Evolutionary conservation across 2,888 invertebrate genomes (phyloP).

Genomic region (Ernsta delagoae): DNA sequence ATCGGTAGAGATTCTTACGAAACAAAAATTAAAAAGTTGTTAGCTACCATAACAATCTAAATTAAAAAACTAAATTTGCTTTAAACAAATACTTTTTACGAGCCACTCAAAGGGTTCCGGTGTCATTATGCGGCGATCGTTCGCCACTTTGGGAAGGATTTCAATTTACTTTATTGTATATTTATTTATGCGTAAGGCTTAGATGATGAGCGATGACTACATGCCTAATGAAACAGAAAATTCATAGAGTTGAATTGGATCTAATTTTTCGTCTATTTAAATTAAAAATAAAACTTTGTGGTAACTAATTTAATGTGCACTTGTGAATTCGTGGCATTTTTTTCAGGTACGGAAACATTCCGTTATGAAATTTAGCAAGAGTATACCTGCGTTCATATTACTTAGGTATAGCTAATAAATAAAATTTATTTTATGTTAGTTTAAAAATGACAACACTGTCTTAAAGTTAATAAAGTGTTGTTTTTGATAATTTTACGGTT

Average conservation of each 20-base stretch:
- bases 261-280: slow-evolving; percentile 3
- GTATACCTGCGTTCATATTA: too few relatives aligned
- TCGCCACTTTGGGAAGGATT: slow-evolving; percentile 68
- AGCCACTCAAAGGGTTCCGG: slow-evolving; percentile 60
- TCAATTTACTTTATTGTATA: slow-evolving; percentile 84
- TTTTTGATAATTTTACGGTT: background rate
- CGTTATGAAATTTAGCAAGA: too few relatives aligned
- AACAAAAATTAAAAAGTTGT: slow-evolving; percentile 19
- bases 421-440: too few relatives aligned
- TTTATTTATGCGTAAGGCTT: slow-evolving; percentile 80
- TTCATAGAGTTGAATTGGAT: slow-evolving; percentile 48
- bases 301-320: too few relatives aligned
- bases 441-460: too few relatives aligned
- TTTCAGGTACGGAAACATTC: too few relatives aligned
- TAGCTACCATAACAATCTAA: slow-evolving; percentile 18
- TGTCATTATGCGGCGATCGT: slow-evolving; percentile 72
- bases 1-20: background rate
- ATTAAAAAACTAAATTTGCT: slow-evolving; percentile 28
- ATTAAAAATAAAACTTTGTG: background rate
- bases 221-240: slow-evolving; percentile 50
- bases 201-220: slow-evolving; percentile 71
- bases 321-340: too few relatives aligned
- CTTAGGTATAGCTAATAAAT: too few relatives aligned
- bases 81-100: slow-evolving; percentile 39
- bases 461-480: too few relatives aligned